Evolutionary conservation across 2,113 vertebrate genomes (phyloP).

Genomic region (Oryzias curvinotus): DNA sequence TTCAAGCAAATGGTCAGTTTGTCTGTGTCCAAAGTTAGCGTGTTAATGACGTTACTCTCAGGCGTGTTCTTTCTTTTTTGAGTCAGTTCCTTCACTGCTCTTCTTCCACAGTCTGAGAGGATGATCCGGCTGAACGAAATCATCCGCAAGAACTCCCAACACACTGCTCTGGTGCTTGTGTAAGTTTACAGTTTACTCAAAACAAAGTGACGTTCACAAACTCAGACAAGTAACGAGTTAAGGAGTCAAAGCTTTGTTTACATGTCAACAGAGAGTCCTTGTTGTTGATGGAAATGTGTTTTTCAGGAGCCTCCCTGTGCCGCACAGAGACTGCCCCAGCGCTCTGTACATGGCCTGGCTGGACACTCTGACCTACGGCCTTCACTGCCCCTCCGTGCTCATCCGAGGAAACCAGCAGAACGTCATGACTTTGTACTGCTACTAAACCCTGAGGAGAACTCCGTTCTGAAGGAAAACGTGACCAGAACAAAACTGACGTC

Average conservation of each 20-base stretch:
- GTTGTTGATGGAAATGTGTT: background rate
- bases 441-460: conserved; percentile 42
- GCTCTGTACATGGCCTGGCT: conserved; percentile 79
- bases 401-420: conserved; percentile 79
- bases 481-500: too few relatives aligned
- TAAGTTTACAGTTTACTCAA: conserved; percentile 56
- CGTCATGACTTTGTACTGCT: conserved; percentile 74
- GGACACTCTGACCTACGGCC: conserved; percentile 69
- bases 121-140: conserved; percentile 78
- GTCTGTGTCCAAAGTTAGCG: background rate
- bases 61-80: background rate
- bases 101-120: conserved; percentile 66
- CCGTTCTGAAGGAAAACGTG: too few relatives aligned
- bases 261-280: background rate
- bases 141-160: conserved; percentile 74
- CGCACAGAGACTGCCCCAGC: conserved; percentile 66
- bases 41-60: background rate
- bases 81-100: background rate
- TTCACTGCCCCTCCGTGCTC: conserved; percentile 66
- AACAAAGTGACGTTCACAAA: too few relatives aligned
- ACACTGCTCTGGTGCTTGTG: conserved; percentile 76
- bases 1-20: conserved; percentile 69
- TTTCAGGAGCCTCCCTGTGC: conserved; percentile 73
- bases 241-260: too few relatives aligned
- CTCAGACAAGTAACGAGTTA: too few relatives aligned